Evolutionary conservation across 2,888 invertebrate genomes (phyloP).

Genomic region (Brenthis ino): DNA sequence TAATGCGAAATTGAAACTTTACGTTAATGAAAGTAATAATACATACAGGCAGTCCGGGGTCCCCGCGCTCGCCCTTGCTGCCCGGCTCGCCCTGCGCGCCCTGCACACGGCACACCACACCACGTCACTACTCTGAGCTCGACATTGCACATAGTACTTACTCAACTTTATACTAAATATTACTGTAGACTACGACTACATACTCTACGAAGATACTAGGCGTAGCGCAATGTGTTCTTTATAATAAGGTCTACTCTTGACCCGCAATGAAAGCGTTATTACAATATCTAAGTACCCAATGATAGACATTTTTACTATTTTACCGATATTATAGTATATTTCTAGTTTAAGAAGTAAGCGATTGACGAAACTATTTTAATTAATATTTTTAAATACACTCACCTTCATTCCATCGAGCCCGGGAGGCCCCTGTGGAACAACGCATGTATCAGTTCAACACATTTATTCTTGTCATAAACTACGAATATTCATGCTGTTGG

Average conservation of each 20-base stretch:
- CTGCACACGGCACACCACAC: constrained; percentile 86
- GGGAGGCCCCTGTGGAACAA: constrained; percentile 92
- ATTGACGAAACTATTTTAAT: no score
- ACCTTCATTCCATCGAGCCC: constrained; percentile 98
- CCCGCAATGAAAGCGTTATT: not conserved
- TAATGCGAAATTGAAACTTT: not conserved
- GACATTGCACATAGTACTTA: not conserved
- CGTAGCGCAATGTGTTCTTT: no score
- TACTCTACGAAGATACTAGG: no score
- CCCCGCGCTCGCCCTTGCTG: constrained; percentile 95
- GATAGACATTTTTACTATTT: no score
- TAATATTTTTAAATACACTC: constrained; percentile 60
- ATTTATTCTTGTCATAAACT: not conserved
- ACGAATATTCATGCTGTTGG: not conserved
- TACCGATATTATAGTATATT: not conserved
- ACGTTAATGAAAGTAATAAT: not conserved
- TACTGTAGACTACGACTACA: no score
- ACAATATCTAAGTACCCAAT: not conserved
- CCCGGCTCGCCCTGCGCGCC: constrained; percentile 97
- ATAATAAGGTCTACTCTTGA: no score
- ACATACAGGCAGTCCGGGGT: constrained; percentile 96
- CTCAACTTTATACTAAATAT: no score
- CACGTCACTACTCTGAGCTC: not conserved
- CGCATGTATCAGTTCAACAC: constrained; percentile 51
- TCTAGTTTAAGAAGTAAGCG: not conserved